phyloP scores from a whole-genome alignment of 2,888 invertebrate species.

The Synanthedon vespiformis region DNA sequence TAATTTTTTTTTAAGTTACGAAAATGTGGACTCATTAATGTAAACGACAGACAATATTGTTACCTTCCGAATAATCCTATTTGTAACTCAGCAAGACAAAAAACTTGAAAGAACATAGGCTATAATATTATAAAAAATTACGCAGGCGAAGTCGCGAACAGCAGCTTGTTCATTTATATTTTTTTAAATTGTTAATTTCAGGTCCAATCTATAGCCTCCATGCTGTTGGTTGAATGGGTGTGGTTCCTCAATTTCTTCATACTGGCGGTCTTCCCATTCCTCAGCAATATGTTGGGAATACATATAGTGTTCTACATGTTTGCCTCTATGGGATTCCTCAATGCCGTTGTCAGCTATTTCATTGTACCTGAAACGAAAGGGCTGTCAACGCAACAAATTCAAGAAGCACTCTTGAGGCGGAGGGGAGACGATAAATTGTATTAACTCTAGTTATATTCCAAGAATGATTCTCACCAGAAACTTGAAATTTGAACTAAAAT shows the following conservation, averaged over 20 bases:
- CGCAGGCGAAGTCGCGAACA: no score
- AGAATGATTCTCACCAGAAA: no score
- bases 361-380: slow-evolving; percentile 64
- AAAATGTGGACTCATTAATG: no score
- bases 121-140: no score
- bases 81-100: no score
- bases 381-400: slow-evolving; percentile 44
- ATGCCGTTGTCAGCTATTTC: slow-evolving; percentile 31
- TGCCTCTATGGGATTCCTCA: slow-evolving; percentile 24
- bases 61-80: no score
- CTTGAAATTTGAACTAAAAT: no score
- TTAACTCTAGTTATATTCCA: no score
- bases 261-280: slow-evolving; percentile 45
- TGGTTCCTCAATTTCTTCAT: slow-evolving; percentile 55
- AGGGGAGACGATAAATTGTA: background rate
- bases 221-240: slow-evolving; percentile 46
- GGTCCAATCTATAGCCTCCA: slow-evolving; percentile 52
- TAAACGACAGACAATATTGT: no score
- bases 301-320: slow-evolving; percentile 51
- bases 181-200: slow-evolving; percentile 12
- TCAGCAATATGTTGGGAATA: slow-evolving; percentile 31
- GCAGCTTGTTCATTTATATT: background rate
- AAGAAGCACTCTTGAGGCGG: slow-evolving; percentile 18
- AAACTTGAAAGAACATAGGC: no score
- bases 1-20: no score